phyloP scores from a whole-genome alignment of 2,113 vertebrate genomes.

The Hippocampus comes region DNA sequence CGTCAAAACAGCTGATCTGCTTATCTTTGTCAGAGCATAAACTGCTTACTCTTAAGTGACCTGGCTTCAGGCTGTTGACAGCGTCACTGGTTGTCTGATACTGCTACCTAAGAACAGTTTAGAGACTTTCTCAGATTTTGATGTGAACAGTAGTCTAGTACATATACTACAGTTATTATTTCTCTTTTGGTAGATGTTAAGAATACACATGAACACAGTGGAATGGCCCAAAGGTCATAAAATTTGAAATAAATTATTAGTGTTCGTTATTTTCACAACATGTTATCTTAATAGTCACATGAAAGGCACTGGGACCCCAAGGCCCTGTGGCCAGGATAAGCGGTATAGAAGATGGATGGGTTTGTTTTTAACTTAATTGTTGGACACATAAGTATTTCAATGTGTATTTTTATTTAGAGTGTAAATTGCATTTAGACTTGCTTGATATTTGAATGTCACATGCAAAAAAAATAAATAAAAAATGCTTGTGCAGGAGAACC shows the following conservation, averaged over 20 bases:
- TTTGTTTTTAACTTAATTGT: too few relatives aligned
- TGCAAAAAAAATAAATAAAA: background rate
- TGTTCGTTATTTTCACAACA: too few relatives aligned
- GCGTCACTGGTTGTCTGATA: slow-evolving; percentile 35
- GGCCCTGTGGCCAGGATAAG: too few relatives aligned
- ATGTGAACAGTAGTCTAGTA: background rate
- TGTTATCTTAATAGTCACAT: too few relatives aligned
- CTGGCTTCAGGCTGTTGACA: slow-evolving; percentile 43
- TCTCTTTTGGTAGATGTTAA: background rate
- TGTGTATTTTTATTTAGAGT: background rate
- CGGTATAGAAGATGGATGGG: too few relatives aligned
- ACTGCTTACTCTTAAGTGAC: slow-evolving; percentile 49
- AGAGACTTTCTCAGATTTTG: background rate
- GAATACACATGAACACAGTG: background rate
- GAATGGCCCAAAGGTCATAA: background rate
- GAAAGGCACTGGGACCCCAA: too few relatives aligned
- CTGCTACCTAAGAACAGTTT: background rate
- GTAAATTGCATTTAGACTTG: background rate
- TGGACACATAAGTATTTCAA: background rate
- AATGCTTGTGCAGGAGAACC: background rate
- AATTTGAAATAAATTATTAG: background rate
- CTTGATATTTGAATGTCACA: background rate
- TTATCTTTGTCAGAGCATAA: slow-evolving; percentile 55
- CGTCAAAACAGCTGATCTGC: slow-evolving; percentile 60
- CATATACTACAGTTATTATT: background rate